phyloP scores from a whole-genome alignment of 2,113 vertebrate species.

The Burhinus oedicnemus region DNA sequence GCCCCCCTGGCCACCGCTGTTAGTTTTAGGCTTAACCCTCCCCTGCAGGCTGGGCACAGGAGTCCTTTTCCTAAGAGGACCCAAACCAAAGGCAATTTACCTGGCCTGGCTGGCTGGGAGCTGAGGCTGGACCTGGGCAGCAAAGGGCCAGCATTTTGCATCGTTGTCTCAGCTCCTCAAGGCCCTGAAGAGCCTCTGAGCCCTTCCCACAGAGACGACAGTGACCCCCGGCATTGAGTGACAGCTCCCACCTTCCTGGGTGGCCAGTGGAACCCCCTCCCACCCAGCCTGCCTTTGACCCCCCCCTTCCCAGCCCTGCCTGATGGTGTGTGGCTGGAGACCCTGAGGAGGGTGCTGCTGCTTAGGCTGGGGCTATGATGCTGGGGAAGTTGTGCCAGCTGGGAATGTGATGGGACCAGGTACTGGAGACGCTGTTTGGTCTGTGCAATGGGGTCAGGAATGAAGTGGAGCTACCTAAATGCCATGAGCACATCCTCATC shows the following conservation, averaged over 20 bases:
- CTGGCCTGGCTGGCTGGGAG: background rate
- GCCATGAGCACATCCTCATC: background rate
- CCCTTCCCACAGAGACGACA: background rate
- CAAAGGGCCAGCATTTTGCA: background rate
- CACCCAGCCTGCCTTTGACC: background rate
- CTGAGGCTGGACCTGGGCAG: background rate
- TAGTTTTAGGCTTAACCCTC: constrained; percentile 31
- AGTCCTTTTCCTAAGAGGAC: background rate
- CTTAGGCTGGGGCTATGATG: background rate
- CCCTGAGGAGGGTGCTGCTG: background rate
- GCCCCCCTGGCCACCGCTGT: background rate
- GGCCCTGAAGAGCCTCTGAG: background rate
- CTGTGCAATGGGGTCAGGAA: background rate
- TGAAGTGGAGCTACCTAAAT: background rate
- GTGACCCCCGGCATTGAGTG: background rate
- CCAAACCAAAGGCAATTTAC: background rate
- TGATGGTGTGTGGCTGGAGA: background rate
- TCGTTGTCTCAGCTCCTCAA: background rate
- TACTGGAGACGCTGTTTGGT: background rate
- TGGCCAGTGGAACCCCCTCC: background rate
- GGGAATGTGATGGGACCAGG: background rate
- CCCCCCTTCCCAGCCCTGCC: background rate
- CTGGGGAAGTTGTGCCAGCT: background rate
- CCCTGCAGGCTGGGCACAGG: rapidly evolving
- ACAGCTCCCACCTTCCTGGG: constrained; percentile 9